A percentile compares a stretch with the other conserved stretches of the same genome.
Evolutionary conservation across 1,140 invertebrate species (phyloP).

Genomic region (Dendroctonus valens): DNA sequence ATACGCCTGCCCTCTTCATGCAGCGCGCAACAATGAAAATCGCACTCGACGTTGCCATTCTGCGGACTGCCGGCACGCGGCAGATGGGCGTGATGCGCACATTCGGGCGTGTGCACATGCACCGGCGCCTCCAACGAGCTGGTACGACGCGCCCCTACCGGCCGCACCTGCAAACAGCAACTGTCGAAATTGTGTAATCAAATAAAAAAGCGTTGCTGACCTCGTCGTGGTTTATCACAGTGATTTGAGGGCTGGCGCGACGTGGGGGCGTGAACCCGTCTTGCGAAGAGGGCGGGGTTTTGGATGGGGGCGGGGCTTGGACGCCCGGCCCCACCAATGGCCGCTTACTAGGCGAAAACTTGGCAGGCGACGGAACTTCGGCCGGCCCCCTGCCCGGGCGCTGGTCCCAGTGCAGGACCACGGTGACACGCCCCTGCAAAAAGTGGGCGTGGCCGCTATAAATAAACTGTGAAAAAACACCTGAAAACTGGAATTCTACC

Average conservation of each 20-base stretch:
- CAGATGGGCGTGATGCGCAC: constrained; percentile 71
- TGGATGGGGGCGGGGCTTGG: constrained; percentile 53
- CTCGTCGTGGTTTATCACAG: constrained; percentile 86
- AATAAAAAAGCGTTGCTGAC: constrained; percentile 32
- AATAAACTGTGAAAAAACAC: neutral
- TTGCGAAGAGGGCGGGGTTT: constrained; percentile 28
- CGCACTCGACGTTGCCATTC: constrained; percentile 73
- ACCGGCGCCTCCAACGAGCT: constrained; percentile 74
- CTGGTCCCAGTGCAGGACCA: constrained; percentile 91
- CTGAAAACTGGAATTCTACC: constrained; percentile 48
- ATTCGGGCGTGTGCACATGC: constrained; percentile 82
- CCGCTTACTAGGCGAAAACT: constrained; percentile 66
- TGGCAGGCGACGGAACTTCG: constrained; percentile 54
- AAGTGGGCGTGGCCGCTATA: neutral
- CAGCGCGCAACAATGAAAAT: constrained; percentile 91
- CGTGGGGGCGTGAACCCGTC: constrained; percentile 55
- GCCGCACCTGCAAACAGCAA: constrained; percentile 28
- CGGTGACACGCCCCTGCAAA: constrained; percentile 70
- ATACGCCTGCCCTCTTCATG: constrained; percentile 89
- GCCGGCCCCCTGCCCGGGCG: constrained; percentile 60
- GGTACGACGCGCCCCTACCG: constrained; percentile 60
- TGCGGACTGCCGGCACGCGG: constrained; percentile 59
- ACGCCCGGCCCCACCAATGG: constrained; percentile 74
- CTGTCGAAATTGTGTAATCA: neutral
- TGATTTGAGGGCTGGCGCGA: constrained; percentile 78